Evolutionary conservation across 2,888 invertebrate genomes (phyloP).

Genomic region (Diaphora mendica): DNA sequence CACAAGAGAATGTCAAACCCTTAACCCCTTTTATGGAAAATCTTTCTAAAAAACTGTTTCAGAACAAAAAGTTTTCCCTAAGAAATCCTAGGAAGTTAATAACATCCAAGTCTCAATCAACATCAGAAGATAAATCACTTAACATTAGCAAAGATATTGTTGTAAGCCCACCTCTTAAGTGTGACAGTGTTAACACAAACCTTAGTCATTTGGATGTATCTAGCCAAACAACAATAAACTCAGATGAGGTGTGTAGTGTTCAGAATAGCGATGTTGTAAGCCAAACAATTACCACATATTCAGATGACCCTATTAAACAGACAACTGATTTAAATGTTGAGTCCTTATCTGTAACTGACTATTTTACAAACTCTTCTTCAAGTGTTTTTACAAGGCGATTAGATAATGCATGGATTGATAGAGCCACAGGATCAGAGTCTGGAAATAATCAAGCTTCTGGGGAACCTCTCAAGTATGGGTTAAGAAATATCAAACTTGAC

Average conservation of each 20-base stretch:
- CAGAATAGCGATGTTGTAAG: background rate
- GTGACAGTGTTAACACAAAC: background rate
- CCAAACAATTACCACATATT: background rate
- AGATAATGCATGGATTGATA: slow-evolving; percentile 78
- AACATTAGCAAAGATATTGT: slow-evolving; percentile 17
- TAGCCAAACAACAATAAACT: background rate
- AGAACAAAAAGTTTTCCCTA: slow-evolving; percentile 89
- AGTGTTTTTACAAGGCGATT: slow-evolving; percentile 65
- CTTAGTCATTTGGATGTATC: background rate
- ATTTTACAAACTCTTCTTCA: slow-evolving; percentile 27
- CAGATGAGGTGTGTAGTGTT: background rate
- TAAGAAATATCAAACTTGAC: slow-evolving; percentile 67
- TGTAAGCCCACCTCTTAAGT: slow-evolving; percentile 1
- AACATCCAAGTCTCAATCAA: slow-evolving; percentile 55
- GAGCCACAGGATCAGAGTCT: slow-evolving; percentile 70
- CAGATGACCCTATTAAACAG: background rate
- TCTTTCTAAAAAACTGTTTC: slow-evolving; percentile 89
- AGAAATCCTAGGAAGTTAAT: slow-evolving; percentile 91
- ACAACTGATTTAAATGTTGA: slow-evolving; percentile 21
- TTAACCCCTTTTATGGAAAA: slow-evolving; percentile 78
- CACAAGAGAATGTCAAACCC: slow-evolving; percentile 42
- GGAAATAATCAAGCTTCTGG: slow-evolving; percentile 15
- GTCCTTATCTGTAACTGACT: slow-evolving; percentile 24
- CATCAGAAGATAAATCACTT: slow-evolving; percentile 40
- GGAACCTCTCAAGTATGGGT: slow-evolving; percentile 66